Evolutionary conservation across 1,140 invertebrate species (phyloP), one percentile per base, ranked within the genome.

Genomic region (Zophobas atratus): DNA sequence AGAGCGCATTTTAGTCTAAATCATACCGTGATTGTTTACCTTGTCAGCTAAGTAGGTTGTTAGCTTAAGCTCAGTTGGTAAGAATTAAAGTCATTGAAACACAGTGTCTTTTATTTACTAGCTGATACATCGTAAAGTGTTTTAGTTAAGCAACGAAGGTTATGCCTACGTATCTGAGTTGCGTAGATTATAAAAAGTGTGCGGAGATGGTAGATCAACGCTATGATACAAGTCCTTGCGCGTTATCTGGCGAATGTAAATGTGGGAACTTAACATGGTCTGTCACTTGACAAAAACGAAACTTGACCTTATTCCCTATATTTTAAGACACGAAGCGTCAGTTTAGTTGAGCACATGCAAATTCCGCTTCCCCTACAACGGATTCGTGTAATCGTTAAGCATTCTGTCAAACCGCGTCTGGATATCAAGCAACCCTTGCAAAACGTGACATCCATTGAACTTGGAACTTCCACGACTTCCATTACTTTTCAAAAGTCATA

Each of bases 381-480:
- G 57, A 63, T 39, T 73, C 71, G 49, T 73, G 55, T 73, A 73
- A 73, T 73, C 71, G 71, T 73, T 73, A 73, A 73, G 71, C 71
- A 73, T 53, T 73, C 71, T 73, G 71, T 73, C 71, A 73, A 73
- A 73, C 49, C 71, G 38, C 55, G 49, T 49, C 55, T 73, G 39
- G 49, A 73, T 73, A 73, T 73, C 71, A 73, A 55, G 55, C 71
- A 73, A 73, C 71, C 71, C 71, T 73, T 55, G 55, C 49, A 73
- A 56, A 53, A 73, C 71, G 71, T 73, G 71, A 56, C 71, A 73
- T 73, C 71, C 71, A 73, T 73, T 73, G 55, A 73, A 56, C 48
- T 56, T 56, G 48, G 55, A 73, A 72, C 70, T 72, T 72, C 70
- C 46, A 4, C 70, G 70, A 51, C 70, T 72, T 72, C 36, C 71